These are phyloP conservation scores for Linnaemya tessellans DNA, from an alignment of 2,888 invertebrate species.

Conservation along the genomic window DNA sequence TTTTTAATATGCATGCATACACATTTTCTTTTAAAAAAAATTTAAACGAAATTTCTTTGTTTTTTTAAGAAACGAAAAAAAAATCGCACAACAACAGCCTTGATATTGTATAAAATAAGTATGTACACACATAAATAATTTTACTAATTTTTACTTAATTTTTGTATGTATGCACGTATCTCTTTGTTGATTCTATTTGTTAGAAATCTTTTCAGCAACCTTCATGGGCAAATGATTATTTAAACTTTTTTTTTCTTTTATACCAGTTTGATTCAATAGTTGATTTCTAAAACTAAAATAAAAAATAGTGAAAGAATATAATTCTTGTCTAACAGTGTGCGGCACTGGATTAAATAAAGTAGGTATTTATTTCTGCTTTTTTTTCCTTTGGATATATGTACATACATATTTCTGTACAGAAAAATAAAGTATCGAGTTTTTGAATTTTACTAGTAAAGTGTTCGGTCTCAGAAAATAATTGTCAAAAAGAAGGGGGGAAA, in stretches of 20 bases:
- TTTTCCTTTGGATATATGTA: no score
- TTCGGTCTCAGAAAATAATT: no score
- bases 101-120: constrained; percentile 6
- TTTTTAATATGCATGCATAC: neutral
- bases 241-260: neutral
- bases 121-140: neutral
- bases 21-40: no score
- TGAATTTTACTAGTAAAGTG: no score
- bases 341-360: no score
- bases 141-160: neutral
- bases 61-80: neutral
- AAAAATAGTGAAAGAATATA: neutral
- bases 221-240: constrained; percentile 43
- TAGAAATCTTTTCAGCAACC: constrained; percentile 27
- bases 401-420: no score
- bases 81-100: neutral
- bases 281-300: neutral
- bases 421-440: no score
- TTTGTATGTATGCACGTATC: neutral
- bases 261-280: neutral
- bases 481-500: no score
- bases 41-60: neutral
- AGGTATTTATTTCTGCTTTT: no score
- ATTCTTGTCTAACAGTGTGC: neutral
- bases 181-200: constrained; percentile 16